Evolutionary conservation across 2,888 invertebrate genomes (phyloP).

Genomic region (Lepidocyrtoides sp.): DNA sequence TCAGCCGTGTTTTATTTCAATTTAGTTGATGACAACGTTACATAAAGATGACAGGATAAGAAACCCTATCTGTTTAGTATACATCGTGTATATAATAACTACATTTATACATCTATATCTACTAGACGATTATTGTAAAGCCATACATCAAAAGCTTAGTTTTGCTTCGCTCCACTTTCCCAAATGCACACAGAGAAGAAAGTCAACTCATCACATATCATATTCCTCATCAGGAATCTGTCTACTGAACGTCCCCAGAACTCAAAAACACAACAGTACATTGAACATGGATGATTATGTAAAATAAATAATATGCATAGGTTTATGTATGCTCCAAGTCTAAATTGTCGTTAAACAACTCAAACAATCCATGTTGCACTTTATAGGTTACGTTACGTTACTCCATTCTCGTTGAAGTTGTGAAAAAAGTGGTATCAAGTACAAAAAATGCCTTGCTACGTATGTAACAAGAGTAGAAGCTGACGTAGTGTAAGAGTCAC

Average conservation of each 20-base stretch:
- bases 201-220: slow-evolving; percentile 59
- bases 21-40: slow-evolving; percentile 75
- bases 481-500: slow-evolving; percentile 57
- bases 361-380: no score
- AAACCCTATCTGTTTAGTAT: slow-evolving; percentile 65
- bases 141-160: slow-evolving; percentile 64
- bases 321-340: no score
- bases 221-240: slow-evolving; percentile 53
- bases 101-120: neutral
- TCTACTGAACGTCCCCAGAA: slow-evolving; percentile 33
- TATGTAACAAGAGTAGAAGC: neutral
- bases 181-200: slow-evolving; percentile 4
- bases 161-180: slow-evolving; percentile 47
- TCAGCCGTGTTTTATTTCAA: slow-evolving; percentile 77
- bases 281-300: no score
- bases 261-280: no score
- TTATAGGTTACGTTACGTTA: neutral
- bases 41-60: slow-evolving; percentile 72
- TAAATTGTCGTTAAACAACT: no score
- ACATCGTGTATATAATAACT: neutral
- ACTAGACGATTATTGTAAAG: neutral
- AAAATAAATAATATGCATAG: no score
- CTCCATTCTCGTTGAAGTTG: slow-evolving; percentile 29
- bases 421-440: neutral
- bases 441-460: neutral